These are phyloP conservation scores for Acromyrmex charruanus DNA, from an alignment of 1,140 invertebrate species.

Conservation along the genomic window DNA sequence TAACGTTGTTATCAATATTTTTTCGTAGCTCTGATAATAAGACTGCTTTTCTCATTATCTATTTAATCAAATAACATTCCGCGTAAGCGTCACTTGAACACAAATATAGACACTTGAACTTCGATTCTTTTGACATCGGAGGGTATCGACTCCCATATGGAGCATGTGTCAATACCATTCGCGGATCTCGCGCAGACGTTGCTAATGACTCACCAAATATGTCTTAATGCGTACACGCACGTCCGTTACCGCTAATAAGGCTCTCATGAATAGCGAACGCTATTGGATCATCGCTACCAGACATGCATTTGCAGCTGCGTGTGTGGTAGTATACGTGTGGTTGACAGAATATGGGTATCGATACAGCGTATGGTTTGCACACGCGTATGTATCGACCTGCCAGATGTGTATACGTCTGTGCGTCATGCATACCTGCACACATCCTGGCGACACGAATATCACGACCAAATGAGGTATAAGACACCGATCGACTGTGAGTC, in stretches of 20 bases:
- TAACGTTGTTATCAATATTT: background rate
- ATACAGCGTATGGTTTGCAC: slow-evolving; percentile 55
- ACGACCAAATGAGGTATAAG: slow-evolving; percentile 48
- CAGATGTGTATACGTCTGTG: slow-evolving; percentile 39
- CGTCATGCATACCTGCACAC: slow-evolving; percentile 54
- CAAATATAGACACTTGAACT: background rate
- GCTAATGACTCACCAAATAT: slow-evolving; percentile 61
- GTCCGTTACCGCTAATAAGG: slow-evolving; percentile 60
- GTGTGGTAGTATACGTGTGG: slow-evolving; percentile 39
- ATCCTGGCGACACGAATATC: slow-evolving; percentile 43
- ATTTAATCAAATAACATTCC: background rate
- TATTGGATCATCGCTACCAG: slow-evolving; percentile 56
- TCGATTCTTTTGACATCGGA: background rate
- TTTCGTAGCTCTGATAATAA: background rate
- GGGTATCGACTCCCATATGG: background rate
- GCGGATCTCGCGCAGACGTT: slow-evolving; percentile 38
- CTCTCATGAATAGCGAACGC: slow-evolving; percentile 58
- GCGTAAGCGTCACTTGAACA: background rate
- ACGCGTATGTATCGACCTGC: slow-evolving; percentile 28
- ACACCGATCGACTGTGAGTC: slow-evolving; percentile 19
- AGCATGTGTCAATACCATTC: slow-evolving; percentile 45
- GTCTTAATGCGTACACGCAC: slow-evolving; percentile 57
- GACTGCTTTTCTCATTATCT: background rate
- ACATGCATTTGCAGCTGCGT: slow-evolving; percentile 46
- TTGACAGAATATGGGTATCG: slow-evolving; percentile 58